These are phyloP conservation scores for Pandemis cinnamomeana DNA, from an alignment of 2,888 invertebrate genomes.

Conservation along the genomic window DNA sequence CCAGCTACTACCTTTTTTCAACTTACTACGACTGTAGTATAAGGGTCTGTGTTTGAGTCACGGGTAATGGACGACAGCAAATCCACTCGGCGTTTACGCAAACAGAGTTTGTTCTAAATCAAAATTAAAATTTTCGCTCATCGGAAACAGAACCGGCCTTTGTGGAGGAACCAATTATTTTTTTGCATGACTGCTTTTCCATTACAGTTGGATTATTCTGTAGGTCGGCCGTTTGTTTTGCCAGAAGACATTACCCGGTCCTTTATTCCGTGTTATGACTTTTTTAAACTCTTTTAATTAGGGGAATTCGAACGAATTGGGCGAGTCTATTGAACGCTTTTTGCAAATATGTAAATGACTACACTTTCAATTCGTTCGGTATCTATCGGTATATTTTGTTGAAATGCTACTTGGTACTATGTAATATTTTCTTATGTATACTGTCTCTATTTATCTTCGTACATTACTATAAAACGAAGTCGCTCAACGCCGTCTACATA, in stretches of 20 bases:
- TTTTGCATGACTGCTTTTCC: conserved; percentile 73
- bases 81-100: conserved; percentile 14
- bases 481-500: too few relatives aligned
- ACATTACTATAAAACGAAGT: too few relatives aligned
- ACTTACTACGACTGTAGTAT: neutral
- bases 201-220: conserved; percentile 71
- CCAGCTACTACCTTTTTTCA: too few relatives aligned
- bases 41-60: neutral
- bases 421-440: too few relatives aligned
- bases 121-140: conserved; percentile 61
- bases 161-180: conserved; percentile 77
- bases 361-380: neutral
- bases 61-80: conserved; percentile 18
- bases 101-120: conserved; percentile 41
- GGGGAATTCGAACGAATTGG: neutral
- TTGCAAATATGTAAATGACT: neutral
- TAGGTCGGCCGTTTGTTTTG: conserved; percentile 66
- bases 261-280: conserved; percentile 49
- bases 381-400: neutral
- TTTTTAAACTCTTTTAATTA: conserved; percentile 40
- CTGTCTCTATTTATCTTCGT: too few relatives aligned
- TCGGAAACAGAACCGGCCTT: conserved; percentile 67
- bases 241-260: conserved; percentile 56
- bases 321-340: neutral
- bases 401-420: too few relatives aligned